phyloP scores from a whole-genome alignment of 1,140 invertebrate species.

The Drosophila obscura region DNA sequence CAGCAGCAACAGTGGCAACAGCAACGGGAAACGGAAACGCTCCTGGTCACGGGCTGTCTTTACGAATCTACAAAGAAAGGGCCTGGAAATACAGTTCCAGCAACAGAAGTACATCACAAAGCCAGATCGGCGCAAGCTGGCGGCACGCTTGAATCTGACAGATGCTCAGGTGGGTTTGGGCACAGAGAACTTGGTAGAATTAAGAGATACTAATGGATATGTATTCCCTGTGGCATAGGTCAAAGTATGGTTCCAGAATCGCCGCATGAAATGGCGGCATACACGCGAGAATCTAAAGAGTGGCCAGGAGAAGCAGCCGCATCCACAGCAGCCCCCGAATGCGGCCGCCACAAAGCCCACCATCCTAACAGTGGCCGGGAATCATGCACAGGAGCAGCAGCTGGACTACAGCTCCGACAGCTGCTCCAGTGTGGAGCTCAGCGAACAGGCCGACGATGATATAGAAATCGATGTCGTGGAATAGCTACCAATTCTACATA shows the following conservation, averaged over 20 bases:
- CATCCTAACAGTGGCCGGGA: not conserved
- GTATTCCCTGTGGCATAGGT: conserved; percentile 85
- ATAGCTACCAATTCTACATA: conserved; percentile 17
- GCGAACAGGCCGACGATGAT: conserved; percentile 60
- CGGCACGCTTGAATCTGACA: conserved; percentile 96
- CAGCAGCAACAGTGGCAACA: conserved; percentile 12
- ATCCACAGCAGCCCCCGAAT: conserved; percentile 23
- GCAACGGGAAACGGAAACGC: conserved; percentile 89
- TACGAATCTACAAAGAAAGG: conserved; percentile 96
- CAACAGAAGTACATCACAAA: conserved; percentile 99
- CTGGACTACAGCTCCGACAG: conserved; percentile 66
- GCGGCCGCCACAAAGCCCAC: conserved; percentile 9
- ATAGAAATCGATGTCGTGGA: conserved; percentile 85
- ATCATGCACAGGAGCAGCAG: conserved; percentile 14
- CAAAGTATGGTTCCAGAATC: conserved; percentile 97
- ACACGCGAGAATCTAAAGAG: conserved; percentile 88
- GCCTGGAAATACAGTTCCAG: conserved; percentile 96
- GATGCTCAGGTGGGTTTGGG: conserved; percentile 92
- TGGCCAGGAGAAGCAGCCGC: conserved; percentile 71
- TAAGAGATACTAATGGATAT: not conserved
- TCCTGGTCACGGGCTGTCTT: conserved; percentile 98
- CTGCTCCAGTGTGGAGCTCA: conserved; percentile 56
- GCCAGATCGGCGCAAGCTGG: conserved; percentile 97
- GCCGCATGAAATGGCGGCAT: conserved; percentile 96
- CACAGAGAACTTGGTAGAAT: not conserved